Base-by-base conservation (phyloP, 2,113 vertebrate genomes). In the Camelus bactrianus region DNA sequence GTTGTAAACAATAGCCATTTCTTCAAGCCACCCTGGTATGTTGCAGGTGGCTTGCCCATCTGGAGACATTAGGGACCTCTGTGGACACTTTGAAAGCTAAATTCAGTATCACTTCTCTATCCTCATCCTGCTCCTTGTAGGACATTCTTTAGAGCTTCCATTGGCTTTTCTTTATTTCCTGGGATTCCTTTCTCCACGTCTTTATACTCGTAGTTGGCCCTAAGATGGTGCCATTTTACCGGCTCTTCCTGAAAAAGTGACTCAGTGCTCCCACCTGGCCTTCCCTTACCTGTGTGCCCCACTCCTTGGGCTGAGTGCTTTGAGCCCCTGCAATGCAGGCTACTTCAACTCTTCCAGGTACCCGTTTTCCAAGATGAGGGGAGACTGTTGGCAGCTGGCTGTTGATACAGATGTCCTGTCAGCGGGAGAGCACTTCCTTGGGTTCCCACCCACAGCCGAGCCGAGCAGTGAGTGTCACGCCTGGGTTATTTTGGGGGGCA, bases 291-390 rank as follows among this genome's bases (percentile, higher is more conserved):
- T 60, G 38, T 32, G 32, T 12, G 22, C 35, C 14, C 42, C 22
- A 3, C 1, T 46, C 5, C 12, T 38, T 70, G 2, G 15, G n/a
- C 38, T 42, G 13, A 56, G 7, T 5, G 0, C 0, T 7, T 52
- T 52, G 7, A 8, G 22, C 12, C 80, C 5, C 50, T 64, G 4
- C 48, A 14, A 0, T 24, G 7, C 1, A 17, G 6, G n/a, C 42
- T 22, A 56, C 9, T 26, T 67, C 13, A 62, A 6, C 2, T 89
- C 14, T 35, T 42, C 35, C 10, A 6, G 5, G n/a, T 12, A 8
- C 38, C 5, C 0, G 2, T 52, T 75, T 83, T 56, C 2, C 28
- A 22, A 2, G 32, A 1, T 56, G 17, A 20, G 4, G 22, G 35
- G 22, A 64, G 32, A 58, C 28, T 64, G 3, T 22, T 62, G 56